Conservation (phyloP, 2,888 invertebrate genomes). For the Platerodrilus igneus region DNA sequence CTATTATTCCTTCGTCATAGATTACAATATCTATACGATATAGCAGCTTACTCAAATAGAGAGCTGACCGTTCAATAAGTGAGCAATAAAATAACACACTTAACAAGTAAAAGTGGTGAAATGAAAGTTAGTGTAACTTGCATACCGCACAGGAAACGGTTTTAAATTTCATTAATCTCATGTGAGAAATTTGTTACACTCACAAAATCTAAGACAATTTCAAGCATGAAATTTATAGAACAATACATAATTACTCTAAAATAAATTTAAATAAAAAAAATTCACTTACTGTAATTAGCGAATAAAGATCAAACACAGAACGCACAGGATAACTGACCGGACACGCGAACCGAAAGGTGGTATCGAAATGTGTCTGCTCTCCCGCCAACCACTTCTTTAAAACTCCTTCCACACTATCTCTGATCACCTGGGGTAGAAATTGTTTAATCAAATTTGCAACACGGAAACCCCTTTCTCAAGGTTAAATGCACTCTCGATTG, state of each 20-base stretch:
- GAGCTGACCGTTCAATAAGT: constrained; percentile 2
- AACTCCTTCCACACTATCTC: constrained; percentile 17
- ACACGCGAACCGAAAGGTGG: constrained; percentile 45
- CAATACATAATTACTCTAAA: neutral
- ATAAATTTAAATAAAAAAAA: constrained; percentile 18
- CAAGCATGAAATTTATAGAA: constrained; percentile 1
- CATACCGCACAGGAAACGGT: neutral
- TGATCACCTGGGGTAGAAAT: no score
- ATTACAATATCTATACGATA: no score
- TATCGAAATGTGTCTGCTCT: constrained; percentile 44
- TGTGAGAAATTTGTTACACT: neutral
- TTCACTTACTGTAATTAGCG: constrained; percentile 38
- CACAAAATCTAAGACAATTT: constrained; percentile 1
- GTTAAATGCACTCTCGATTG: no score
- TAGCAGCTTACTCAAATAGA: no score
- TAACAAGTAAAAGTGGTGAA: constrained; percentile 17
- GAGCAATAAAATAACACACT: constrained; percentile 15
- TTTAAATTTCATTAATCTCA: constrained; percentile 2
- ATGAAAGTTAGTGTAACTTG: constrained; percentile 13
- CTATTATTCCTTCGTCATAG: no score
- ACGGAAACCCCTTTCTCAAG: no score
- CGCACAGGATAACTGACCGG: constrained; percentile 41
- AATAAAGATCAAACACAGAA: constrained; percentile 41
- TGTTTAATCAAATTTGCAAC: no score
- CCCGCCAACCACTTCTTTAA: constrained; percentile 39